phyloP scores from a whole-genome alignment of 2,797 vertebrate species.

The Botia kubotai region DNA sequence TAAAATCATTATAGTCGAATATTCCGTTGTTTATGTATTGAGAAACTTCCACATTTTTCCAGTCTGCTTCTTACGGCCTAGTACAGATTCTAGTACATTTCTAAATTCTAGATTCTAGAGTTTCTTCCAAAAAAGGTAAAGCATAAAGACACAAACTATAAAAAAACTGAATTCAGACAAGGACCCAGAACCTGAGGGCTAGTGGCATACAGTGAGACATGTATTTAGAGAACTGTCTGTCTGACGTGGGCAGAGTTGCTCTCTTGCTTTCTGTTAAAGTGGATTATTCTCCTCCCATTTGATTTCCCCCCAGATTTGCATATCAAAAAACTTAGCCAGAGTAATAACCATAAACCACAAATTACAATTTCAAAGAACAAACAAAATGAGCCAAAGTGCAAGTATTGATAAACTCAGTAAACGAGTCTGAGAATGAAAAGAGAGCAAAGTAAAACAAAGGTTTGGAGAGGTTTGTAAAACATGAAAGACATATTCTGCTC shows the following conservation, averaged over 20 bases:
- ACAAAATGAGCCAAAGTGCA: constrained; percentile 60
- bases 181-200: background rate
- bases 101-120: no score
- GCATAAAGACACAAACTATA: no score
- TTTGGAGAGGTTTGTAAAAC: constrained; percentile 44
- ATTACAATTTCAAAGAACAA: constrained; percentile 69
- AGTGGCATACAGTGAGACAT: background rate
- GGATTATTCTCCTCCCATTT: constrained; percentile 59
- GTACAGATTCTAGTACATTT: no score
- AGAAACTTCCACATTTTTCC: no score
- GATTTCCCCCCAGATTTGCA: constrained; percentile 65
- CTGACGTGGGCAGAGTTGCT: constrained; percentile 39
- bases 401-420: constrained; percentile 70
- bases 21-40: no score
- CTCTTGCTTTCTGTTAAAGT: constrained; percentile 28
- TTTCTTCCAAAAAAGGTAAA: no score
- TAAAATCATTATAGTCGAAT: no score
- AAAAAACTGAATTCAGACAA: background rate
- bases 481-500: constrained; percentile 29
- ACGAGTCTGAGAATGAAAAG: constrained; percentile 63
- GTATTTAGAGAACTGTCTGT: constrained; percentile 60
- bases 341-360: constrained; percentile 68
- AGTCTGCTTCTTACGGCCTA: no score
- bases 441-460: constrained; percentile 15
- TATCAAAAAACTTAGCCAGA: constrained; percentile 61